These are phyloP conservation scores for Tachina grossa DNA, from an alignment of 2,888 invertebrate genomes.

Conservation along the genomic window DNA sequence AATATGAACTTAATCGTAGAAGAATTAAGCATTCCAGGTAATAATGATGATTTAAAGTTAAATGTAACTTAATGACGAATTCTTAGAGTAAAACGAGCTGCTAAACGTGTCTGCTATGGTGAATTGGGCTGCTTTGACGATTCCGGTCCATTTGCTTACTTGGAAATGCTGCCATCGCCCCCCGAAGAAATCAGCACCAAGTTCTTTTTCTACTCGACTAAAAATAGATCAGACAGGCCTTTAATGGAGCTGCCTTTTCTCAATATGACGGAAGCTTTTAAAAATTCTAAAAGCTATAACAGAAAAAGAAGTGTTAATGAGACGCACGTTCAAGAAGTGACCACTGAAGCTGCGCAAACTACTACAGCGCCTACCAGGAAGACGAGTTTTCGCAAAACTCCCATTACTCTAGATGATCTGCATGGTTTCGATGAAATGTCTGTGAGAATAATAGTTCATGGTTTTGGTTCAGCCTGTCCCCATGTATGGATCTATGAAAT, in stretches of 20 bases:
- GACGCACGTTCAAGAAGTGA: conserved; percentile 77
- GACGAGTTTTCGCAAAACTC: conserved; percentile 78
- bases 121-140: conserved; percentile 96
- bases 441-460: conserved; percentile 94
- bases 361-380: conserved; percentile 70
- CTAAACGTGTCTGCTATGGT: conserved; percentile 92
- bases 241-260: conserved; percentile 88
- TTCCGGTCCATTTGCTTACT: conserved; percentile 93
- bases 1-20: conserved; percentile 74
- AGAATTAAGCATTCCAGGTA: conserved; percentile 72
- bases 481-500: conserved; percentile 97
- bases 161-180: conserved; percentile 93
- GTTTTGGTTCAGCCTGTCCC: conserved; percentile 95
- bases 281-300: conserved; percentile 70
- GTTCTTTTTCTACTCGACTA: conserved; percentile 89
- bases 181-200: conserved; percentile 94
- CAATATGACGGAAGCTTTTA: conserved; percentile 88
- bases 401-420: conserved; percentile 81
- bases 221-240: conserved; percentile 87
- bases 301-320: conserved; percentile 66
- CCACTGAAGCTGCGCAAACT: conserved; percentile 67
- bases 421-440: conserved; percentile 82
- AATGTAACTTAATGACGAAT: no score
- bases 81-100: conserved; percentile 88
- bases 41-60: not conserved